Base-by-base conservation (phyloP, 2,113 vertebrate species). In the Salminus brasiliensis region DNA sequence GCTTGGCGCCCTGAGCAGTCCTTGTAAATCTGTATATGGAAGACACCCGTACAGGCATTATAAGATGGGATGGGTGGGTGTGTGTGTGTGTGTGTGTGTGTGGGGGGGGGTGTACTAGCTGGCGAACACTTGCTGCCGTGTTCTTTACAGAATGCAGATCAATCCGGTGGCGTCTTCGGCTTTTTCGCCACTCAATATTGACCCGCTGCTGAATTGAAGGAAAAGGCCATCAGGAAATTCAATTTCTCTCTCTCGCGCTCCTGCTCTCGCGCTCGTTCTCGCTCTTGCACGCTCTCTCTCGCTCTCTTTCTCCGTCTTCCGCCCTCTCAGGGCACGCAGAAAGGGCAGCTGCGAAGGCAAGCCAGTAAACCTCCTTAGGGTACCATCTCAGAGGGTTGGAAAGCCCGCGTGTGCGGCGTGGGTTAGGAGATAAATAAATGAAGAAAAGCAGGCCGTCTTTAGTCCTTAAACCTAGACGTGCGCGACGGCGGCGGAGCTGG, bases 151-250 rank as follows among this genome's bases (percentile, higher is more conserved):
- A 65, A 66, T 66, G 32, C 45, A 60, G 65, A 81, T 87, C 76
- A 43, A 63, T 75, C 73, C 52, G 23, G 47, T 66, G 55, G 25
- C 9, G 15, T 59, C 72, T 75, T 71, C 39, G 69, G 41, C 57
- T 76, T 69, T 78, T 82, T 55, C 41, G 16, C 25, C 60, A 43
- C 74, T 66, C 73, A 55, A 75, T 79, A 81, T 81, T 59, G 73
- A 84, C 49, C 77, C 52, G 27, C 25, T 36, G 66, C 66, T 70
- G 67, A 75, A 43, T 36, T 75, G 60, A 69, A 76, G 72, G 66
- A 71, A 70, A 62, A 71, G 53, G 43, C 30, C 78, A 76, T 66
- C 79, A 76, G 53, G 39, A 80, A 83, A 83, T 74, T 59, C 53
- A 85, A 65, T 79, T 66, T 73, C 52, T 71, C 13, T 62, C 76